phyloP scores from a whole-genome alignment of 2,113 vertebrate species.

The Accipiter virgatus region DNA sequence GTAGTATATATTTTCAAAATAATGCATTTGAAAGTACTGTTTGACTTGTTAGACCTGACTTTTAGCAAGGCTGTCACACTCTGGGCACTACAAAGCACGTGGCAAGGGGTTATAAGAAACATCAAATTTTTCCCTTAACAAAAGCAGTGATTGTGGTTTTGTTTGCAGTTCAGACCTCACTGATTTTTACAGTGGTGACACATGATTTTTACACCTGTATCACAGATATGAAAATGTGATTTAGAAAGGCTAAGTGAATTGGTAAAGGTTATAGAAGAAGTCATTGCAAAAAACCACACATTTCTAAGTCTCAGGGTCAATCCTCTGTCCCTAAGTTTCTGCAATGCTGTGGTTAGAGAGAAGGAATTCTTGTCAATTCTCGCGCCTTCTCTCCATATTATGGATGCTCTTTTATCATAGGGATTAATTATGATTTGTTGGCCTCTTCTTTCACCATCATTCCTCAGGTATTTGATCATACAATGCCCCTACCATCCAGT shows the following conservation, averaged over 20 bases:
- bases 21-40: not conserved
- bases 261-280: not conserved
- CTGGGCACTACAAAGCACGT: not conserved
- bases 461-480: not conserved
- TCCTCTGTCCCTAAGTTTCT: not conserved
- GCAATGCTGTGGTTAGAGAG: not conserved
- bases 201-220: not conserved
- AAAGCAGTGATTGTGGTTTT: not conserved
- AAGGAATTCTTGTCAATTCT: not conserved
- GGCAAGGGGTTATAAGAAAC: not conserved
- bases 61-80: not conserved
- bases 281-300: not conserved
- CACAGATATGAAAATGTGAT: not conserved
- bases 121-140: not conserved
- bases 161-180: not conserved
- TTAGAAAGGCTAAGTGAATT: not conserved
- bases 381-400: not conserved
- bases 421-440: not conserved
- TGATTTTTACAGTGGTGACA: not conserved
- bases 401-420: not conserved
- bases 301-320: not conserved
- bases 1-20: slow-evolving; percentile 25
- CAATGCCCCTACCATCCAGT: not conserved
- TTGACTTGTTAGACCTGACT: not conserved
- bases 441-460: not conserved